Evolutionary conservation across 1,140 invertebrate genomes (phyloP).

Genomic region (Hycleus phaleratus): DNA sequence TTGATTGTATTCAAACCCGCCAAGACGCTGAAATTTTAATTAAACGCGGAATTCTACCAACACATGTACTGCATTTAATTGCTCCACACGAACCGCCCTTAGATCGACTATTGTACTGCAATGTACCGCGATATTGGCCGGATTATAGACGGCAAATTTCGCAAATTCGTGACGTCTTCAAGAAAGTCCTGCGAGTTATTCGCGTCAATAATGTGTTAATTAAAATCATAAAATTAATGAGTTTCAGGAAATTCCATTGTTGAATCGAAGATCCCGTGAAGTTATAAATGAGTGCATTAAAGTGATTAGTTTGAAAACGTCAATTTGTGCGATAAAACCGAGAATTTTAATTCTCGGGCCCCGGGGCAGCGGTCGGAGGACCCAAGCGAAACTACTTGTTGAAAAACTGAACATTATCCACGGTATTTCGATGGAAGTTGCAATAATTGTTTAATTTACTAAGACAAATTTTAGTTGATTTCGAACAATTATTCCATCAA

Average conservation of each 20-base stretch:
- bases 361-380: constrained; percentile 42
- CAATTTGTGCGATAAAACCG: constrained; percentile 32
- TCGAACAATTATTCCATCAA: constrained; percentile 46
- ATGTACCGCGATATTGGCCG: constrained; percentile 33
- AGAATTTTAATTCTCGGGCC: constrained; percentile 46
- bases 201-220: not conserved
- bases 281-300: constrained; percentile 27
- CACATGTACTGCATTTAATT: constrained; percentile 45
- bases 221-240: not conserved
- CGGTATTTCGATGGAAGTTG: constrained; percentile 26
- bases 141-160: constrained; percentile 29
- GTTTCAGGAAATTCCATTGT: constrained; percentile 25
- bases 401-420: constrained; percentile 43
- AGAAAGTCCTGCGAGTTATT: constrained; percentile 21
- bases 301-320: constrained; percentile 23
- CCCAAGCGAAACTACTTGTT: constrained; percentile 40
- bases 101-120: constrained; percentile 31
- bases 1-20: constrained; percentile 41
- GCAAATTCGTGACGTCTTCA: constrained; percentile 28
- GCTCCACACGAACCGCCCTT: constrained; percentile 32
- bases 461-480: constrained; percentile 43
- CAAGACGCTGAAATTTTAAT: constrained; percentile 42
- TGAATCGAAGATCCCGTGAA: constrained; percentile 20
- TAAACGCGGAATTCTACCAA: constrained; percentile 43
- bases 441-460: no score